Base-by-base conservation (phyloP, 2,888 invertebrate genomes). In the Caenorhabditis wallacei region DNA sequence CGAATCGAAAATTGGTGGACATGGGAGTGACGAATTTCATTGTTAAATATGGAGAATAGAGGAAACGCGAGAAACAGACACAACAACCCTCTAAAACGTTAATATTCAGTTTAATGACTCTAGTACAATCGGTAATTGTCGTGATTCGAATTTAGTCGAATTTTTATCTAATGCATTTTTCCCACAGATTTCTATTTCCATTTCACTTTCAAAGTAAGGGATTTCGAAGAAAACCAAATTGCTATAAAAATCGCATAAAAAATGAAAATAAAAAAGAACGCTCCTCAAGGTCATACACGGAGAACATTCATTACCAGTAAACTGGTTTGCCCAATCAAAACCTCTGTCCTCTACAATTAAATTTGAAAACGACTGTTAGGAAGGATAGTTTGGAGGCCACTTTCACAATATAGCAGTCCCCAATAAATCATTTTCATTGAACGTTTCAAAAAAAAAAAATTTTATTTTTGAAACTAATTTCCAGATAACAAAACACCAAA, bases 41-140 rank as follows among this genome's bases (percentile, higher is more conserved):
- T 24, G 54, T 22, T 4, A 3, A n/a, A 24, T 16, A 20, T 3
- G 26, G 10, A 22, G 30, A 0, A 13, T 10, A 30, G 37, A 51
- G 26, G 57, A 26, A n/a, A 16, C 37, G 48, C 35, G 57, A 43
- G 43, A 51, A 18, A 57, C 30, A 57, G 37, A 37, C 24, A 3
- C 20, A 46, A 2, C 43, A 43, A 10, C 13, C n/a, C n/a, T n/a
- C n/a, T 43, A 7, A 37, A 40, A 22, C 56, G 26, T 18, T 56
- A 56, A 57, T 70, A 46, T 46, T 70, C 48, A 57, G 37, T 51
- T 35, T 59, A 61, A 71, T 71, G 59, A 71, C 71, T 59, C 59
- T 59, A n/a, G 13, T 2, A 46, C 16, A 59, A 71, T 59, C 46
- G 48, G 71, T 71, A 71, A 71, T 71, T 71, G 71, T 51, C 18